Conservation (phyloP, 2,113 vertebrate species). For the Perccottus glenii region DNA sequence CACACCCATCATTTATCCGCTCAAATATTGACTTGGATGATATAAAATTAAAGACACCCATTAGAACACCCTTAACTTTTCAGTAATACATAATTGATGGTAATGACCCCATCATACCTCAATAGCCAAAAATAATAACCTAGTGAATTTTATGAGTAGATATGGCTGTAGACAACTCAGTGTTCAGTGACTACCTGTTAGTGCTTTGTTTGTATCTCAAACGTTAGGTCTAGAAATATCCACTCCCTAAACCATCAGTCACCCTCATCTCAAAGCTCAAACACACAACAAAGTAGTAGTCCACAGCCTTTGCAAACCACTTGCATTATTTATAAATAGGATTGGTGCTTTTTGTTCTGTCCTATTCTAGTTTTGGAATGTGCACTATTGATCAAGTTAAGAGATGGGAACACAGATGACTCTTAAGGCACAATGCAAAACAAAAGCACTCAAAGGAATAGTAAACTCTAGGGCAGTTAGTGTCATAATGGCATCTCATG, state of each 20-base stretch:
- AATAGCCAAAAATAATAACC: background rate
- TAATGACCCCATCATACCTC: background rate
- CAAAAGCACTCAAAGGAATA: conserved; percentile 61
- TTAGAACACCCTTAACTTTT: background rate
- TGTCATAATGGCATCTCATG: conserved; percentile 65
- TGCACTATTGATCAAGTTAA: conserved; percentile 54
- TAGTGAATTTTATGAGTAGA: no score
- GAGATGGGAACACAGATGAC: conserved; percentile 61
- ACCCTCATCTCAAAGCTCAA: conserved; percentile 27
- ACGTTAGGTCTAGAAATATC: no score
- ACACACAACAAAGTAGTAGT: conserved; percentile 56
- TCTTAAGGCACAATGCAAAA: conserved; percentile 50
- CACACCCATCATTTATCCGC: background rate
- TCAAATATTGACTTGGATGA: background rate
- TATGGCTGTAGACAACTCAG: no score
- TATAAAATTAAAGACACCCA: background rate
- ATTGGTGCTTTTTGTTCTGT: conserved; percentile 33
- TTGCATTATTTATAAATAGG: conserved; percentile 66
- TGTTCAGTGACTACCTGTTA: no score
- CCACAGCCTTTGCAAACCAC: conserved; percentile 25
- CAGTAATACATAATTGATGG: conserved; percentile 1
- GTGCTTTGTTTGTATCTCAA: no score
- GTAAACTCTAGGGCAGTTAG: conserved; percentile 66
- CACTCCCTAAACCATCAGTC: background rate
- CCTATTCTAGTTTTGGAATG: conserved; percentile 62